Base-by-base conservation (phyloP, 64 coral and sea anemone species). In the Stichodactyla helianthus region DNA sequence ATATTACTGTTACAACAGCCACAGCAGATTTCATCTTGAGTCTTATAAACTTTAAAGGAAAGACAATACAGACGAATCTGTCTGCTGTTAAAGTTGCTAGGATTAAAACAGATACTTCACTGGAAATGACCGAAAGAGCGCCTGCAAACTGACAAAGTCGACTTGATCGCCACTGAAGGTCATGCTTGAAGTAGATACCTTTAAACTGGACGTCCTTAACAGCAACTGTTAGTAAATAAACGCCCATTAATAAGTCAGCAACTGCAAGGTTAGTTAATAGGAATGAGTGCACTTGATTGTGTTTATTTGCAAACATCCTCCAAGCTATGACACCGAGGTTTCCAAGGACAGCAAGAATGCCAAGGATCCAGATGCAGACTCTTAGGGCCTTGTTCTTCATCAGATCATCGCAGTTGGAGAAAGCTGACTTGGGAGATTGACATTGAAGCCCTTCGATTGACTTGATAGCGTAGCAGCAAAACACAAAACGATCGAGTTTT, bases 131-230 rank as follows among this genome's bases (percentile, higher is more conserved):
- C 22, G 87, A 88, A 71, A 89, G 79, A 23, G 82, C 62, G 57
- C 88, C 88, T 23, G 88, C 82, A 53, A 89, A 68, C 13, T 50
- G 88, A 22, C 88, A 89, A 7, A 68, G 59, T 19, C 4, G 7
- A 28, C 80, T 71, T 84, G 50, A 83, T 53, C 88, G 44, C 88
- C 88, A 89, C 0, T 76, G 28, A 17, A 89, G 79, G 53, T 89
- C 88, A 59, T 89, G 88, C 53, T 89, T 83, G 31, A 89, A 89
- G 62, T 89, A 89, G 25, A 83, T 61, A 57, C 88, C 81, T 83
- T 84, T 83, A 59, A 59, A 89, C 62, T 89, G 50, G 6, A 89
- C 26, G 16, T 89, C 88, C 22, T 84, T 84, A 17, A 84, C 44
- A n/a, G 88, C 88, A 50, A 89, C 82, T 27, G 76, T 67, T 14